A percentile compares a stretch with the other conserved stretches of the same genome.
Evolutionary conservation across 2,888 invertebrate species (phyloP).

Genomic region (Scaptomyza tumidula): DNA sequence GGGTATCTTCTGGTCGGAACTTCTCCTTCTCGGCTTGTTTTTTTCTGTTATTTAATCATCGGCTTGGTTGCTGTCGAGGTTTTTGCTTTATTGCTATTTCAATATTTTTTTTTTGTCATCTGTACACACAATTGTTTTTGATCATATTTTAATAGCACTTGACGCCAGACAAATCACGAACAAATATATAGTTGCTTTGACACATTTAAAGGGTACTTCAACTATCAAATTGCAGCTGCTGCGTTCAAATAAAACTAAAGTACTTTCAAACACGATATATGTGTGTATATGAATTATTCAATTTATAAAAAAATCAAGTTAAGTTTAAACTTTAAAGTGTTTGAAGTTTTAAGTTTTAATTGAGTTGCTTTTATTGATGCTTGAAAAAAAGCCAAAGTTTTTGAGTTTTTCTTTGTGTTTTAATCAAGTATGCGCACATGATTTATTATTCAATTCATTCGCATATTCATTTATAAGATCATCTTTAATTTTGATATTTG

Average conservation of each 20-base stretch:
- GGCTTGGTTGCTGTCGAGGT: slow-evolving; percentile 22
- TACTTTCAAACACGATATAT: slow-evolving; percentile 8
- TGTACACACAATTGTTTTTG: slow-evolving; percentile 50
- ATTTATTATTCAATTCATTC: background rate
- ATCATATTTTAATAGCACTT: slow-evolving; percentile 60
- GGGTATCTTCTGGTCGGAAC: too few species aligned
- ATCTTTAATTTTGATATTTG: background rate
- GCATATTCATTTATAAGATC: background rate
- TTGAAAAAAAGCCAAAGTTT: too few species aligned
- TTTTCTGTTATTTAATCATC: slow-evolving; percentile 19
- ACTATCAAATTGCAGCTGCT: slow-evolving; percentile 11
- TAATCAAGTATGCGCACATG: too few species aligned
- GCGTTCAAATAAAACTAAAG: slow-evolving; percentile 14
- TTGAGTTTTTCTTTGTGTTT: background rate
- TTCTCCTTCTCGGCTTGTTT: background rate
- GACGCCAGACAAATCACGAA: slow-evolving; percentile 54
- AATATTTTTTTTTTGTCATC: slow-evolving; percentile 15
- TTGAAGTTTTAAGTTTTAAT: background rate
- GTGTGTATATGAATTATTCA: slow-evolving; percentile 8
- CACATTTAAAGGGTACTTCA: slow-evolving; percentile 55
- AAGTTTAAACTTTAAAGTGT: background rate
- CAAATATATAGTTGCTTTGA: slow-evolving; percentile 35
- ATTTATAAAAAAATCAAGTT: slow-evolving; percentile 1
- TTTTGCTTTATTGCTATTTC: slow-evolving; percentile 25
- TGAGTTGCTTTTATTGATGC: background rate